These are phyloP conservation scores for Chaetodon trifascialis DNA, from an alignment of 2,113 vertebrate genomes.

Conservation along the genomic window DNA sequence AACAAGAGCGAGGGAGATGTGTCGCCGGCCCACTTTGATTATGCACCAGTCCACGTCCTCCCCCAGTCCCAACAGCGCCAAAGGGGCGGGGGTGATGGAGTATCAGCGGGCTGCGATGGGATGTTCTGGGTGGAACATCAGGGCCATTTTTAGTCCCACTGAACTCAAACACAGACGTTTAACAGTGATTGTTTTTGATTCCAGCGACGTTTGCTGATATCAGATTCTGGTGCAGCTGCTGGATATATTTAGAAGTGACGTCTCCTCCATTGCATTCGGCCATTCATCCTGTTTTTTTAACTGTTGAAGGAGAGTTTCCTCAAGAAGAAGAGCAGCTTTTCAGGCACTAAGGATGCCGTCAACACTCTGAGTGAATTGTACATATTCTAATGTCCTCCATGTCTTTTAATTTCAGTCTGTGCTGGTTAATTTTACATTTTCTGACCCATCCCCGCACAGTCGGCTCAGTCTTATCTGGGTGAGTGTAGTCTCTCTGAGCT, in stretches of 20 bases:
- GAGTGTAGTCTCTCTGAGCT: slow-evolving; percentile 22
- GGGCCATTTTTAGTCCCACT: no score
- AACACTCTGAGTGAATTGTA: no score
- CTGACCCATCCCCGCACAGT: slow-evolving; percentile 8
- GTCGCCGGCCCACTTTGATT: no score
- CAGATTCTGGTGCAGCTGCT: background rate
- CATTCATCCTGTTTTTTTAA: background rate
- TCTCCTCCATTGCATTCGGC: background rate
- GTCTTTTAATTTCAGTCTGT: background rate
- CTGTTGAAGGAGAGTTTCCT: background rate
- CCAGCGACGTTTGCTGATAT: background rate
- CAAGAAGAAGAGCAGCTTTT: background rate
- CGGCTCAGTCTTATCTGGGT: slow-evolving; percentile 16
- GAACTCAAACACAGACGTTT: background rate
- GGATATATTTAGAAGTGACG: background rate
- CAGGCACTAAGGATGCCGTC: background rate
- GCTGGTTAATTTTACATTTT: slow-evolving; percentile 28
- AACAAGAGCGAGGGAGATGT: no score
- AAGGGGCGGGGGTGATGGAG: no score
- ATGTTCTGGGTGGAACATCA: no score
- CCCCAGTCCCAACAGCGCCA: no score
- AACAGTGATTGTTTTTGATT: background rate
- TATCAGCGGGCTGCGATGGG: no score
- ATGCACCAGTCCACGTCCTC: no score
- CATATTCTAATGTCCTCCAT: background rate